These are phyloP conservation scores for Capromys pilorides DNA, from an alignment of 2,797 vertebrate species.

Conservation along the genomic window DNA sequence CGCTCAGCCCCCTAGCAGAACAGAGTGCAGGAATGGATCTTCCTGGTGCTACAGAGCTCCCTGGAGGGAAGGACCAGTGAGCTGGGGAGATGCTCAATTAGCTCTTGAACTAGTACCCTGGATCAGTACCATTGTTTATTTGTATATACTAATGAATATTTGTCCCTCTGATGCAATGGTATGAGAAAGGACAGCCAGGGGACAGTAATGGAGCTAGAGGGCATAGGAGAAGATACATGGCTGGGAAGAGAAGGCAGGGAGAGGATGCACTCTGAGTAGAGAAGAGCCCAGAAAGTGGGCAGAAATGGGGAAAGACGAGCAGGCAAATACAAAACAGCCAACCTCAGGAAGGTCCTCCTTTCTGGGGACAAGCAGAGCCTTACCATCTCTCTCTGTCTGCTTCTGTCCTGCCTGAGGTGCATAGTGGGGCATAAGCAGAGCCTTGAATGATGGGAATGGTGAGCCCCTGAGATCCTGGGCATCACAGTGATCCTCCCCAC, in stretches of 20 bases:
- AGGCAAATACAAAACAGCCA: background rate
- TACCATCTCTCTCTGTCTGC: conserved; percentile 1
- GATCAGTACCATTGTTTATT: background rate
- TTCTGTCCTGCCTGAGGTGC: background rate
- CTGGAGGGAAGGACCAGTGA: background rate
- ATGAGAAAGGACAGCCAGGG: conserved; percentile 13
- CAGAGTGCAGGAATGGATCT: background rate
- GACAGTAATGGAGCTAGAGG: background rate
- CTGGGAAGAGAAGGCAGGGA: background rate
- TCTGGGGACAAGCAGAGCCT: background rate
- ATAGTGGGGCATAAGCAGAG: background rate
- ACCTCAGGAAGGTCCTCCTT: background rate
- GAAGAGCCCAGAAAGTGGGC: background rate
- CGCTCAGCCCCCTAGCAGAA: background rate
- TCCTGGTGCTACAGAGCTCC: background rate
- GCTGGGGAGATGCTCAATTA: background rate
- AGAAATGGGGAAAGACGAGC: background rate
- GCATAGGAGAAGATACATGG: rapidly evolving
- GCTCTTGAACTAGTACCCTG: background rate
- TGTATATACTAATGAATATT: background rate
- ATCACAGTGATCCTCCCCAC: conserved; percentile 70
- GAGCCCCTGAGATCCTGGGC: conserved; percentile 55
- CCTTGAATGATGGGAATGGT: background rate
- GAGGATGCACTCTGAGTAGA: background rate
- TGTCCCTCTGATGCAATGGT: conserved; percentile 14